phyloP scores from a whole-genome alignment of 1,140 invertebrate species.

The Macrostomum lignano region DNA sequence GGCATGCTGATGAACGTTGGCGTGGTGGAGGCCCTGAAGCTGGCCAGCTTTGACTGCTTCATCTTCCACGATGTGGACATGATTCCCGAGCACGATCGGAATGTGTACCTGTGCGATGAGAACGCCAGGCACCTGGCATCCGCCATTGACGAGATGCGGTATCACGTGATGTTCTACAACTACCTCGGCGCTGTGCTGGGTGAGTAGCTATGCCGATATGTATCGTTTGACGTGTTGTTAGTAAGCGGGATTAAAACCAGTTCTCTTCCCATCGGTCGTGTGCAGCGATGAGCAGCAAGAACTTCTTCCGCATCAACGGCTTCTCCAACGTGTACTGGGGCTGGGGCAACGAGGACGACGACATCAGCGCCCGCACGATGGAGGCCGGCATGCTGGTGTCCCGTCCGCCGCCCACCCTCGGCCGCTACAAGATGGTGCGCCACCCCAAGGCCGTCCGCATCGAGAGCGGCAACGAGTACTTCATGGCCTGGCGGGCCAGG shows the following conservation, averaged over 20 bases:
- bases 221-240: no score
- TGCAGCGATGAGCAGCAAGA: constrained; percentile 27
- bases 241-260: no score
- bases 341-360: constrained; percentile 35
- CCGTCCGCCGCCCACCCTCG: constrained; percentile 19
- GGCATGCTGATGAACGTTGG: constrained; percentile 23
- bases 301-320: constrained; percentile 51
- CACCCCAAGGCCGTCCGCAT: constrained; percentile 13
- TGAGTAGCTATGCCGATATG: no score
- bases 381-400: constrained; percentile 13
- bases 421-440: constrained; percentile 23
- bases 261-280: no score
- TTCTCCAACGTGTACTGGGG: constrained; percentile 66
- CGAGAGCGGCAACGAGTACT: neutral
- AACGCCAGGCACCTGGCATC: constrained; percentile 16
- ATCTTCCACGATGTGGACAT: constrained; percentile 18
- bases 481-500: neutral
- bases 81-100: constrained; percentile 10
- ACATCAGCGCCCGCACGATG: constrained; percentile 14
- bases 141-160: constrained; percentile 15
- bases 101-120: constrained; percentile 16
- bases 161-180: constrained; percentile 17
- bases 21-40: constrained; percentile 15
- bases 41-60: constrained; percentile 16
- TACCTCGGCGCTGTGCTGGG: constrained; percentile 22